phyloP scores from a whole-genome alignment of 2,113 vertebrate species.

The Zapus hudsonius region DNA sequence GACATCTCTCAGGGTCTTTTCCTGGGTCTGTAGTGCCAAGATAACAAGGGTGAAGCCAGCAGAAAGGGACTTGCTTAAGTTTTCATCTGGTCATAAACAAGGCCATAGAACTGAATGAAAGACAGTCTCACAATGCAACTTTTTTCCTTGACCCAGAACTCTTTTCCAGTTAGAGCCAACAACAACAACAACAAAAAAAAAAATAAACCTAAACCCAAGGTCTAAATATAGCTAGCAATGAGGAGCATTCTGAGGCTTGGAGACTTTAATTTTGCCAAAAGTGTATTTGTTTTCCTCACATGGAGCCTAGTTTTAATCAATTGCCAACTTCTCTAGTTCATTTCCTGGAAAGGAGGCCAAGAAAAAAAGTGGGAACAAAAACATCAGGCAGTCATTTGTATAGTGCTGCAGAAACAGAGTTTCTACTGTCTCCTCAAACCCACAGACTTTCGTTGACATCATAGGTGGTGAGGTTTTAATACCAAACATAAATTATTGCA shows the following conservation, averaged over 20 bases:
- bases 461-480: constrained; percentile 63
- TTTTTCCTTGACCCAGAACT: constrained; percentile 18
- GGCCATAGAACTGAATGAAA: neutral
- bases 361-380: constrained; percentile 73
- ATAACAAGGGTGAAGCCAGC: constrained; percentile 33
- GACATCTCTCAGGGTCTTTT: neutral
- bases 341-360: constrained; percentile 81
- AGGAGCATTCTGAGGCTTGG: constrained; percentile 34
- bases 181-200: too few relatives aligned
- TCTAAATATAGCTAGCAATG: constrained; percentile 71
- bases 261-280: constrained; percentile 67
- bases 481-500: constrained; percentile 68
- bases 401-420: constrained; percentile 61
- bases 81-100: constrained; percentile 29
- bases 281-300: constrained; percentile 71
- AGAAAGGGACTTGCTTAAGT: constrained; percentile 32
- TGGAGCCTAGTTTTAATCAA: constrained; percentile 79
- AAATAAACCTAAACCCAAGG: constrained; percentile 43
- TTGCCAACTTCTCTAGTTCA: constrained; percentile 70
- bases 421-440: constrained; percentile 65
- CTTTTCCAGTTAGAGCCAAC: constrained; percentile 30
- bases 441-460: constrained; percentile 70
- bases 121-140: neutral
- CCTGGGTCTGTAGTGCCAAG: neutral
- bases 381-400: constrained; percentile 70